Base-by-base conservation (phyloP, 2,797 vertebrate genomes). In the Anguilla pacifica region DNA sequence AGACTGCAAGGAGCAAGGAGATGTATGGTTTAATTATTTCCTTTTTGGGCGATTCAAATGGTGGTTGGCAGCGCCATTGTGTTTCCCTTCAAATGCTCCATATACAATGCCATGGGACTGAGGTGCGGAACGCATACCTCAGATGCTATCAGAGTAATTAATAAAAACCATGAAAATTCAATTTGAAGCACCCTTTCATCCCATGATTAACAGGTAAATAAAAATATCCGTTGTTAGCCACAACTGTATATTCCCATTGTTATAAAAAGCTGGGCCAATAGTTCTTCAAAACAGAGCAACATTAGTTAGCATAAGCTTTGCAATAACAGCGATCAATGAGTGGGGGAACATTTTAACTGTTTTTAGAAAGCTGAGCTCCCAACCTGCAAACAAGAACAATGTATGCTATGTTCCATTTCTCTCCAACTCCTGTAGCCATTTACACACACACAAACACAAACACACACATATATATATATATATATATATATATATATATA, bases 1-100 rank as follows among this genome's bases (percentile, higher is more conserved):
- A 89, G 87, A 81, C 89, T 91, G 88, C 64, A 0, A 7, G 90
- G 87, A 91, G 89, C 91, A 86, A 91, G 90, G 90, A 85, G 13
- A 46, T 84, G 61, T 49, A 53, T 77, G 72, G 77, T 25, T 46
- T 43, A 74, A 35, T 74, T 67, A 67, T 67, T 25, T 67, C 25
- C 7, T 67, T 67, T n/a, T 67, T 67, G 64, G 22, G n/a, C 2
- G 22, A 28, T 67, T 67, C 55, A 67, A 67, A 1, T 10, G 5
- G 64, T 35, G 70, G n/a, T 6, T 31, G 70, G n/a, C 70, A 74
- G 70, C 3, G 28, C 70, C 11, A 35, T 35, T 74, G 28, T 74
- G n/a, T 13, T 74, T 74, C n/a, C 31, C n/a, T 3, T 35, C 7
- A 74, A 13, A 15, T 13, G n/a, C 25, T 70, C 25, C n/a, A 10